phyloP scores from a whole-genome alignment of 1,140 invertebrate species.

The Triops cancriformis region DNA sequence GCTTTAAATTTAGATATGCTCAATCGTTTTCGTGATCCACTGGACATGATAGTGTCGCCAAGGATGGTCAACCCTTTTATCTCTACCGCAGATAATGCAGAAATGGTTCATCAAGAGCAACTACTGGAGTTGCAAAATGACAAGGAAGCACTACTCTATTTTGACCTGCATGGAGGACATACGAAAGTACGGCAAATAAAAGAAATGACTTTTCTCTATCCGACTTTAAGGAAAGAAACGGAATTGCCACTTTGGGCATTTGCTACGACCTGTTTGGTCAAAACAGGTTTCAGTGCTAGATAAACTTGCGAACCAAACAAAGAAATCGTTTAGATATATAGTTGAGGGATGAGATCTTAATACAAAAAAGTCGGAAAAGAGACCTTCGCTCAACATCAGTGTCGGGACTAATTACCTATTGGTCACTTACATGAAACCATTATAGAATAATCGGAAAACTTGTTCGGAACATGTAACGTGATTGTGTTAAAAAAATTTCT shows the following conservation, averaged over 20 bases:
- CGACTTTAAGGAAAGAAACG: background rate
- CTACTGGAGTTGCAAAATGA: background rate
- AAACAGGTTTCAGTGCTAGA: background rate
- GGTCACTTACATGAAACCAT: background rate
- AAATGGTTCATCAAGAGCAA: background rate
- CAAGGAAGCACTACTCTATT: background rate
- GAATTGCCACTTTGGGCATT: background rate
- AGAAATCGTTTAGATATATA: background rate
- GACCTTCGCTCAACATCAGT: background rate
- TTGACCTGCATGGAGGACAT: background rate
- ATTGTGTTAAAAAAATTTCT: background rate
- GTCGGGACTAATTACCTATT: background rate
- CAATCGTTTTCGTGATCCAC: too few species aligned
- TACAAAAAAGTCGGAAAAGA: background rate
- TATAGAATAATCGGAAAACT: background rate
- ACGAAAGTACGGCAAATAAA: background rate
- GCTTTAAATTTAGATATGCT: background rate
- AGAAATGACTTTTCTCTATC: background rate
- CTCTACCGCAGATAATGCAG: background rate
- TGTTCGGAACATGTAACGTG: background rate
- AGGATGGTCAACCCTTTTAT: background rate
- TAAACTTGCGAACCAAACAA: background rate
- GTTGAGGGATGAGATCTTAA: background rate
- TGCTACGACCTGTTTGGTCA: background rate
- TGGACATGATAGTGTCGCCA: background rate